A percentile compares a stretch with the other conserved stretches of the same genome.
Conservation (phyloP, 2,113 vertebrate species). For the Vicugna pacos region DNA sequence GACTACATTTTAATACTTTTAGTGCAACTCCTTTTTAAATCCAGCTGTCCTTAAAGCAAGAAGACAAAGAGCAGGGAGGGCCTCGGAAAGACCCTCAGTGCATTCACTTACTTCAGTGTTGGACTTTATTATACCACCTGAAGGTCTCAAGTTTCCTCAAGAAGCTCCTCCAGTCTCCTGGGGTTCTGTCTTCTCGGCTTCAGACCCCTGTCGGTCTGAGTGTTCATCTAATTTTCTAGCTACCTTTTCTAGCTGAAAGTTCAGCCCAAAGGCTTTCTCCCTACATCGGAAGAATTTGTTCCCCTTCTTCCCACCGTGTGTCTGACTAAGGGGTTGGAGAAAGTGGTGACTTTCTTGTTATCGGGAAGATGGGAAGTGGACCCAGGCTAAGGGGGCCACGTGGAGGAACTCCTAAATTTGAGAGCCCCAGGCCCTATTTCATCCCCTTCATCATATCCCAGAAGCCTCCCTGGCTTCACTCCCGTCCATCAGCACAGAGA, state of each 20-base stretch:
- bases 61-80: not conserved
- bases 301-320: not conserved
- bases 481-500: not conserved
- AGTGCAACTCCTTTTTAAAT: not conserved
- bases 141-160: not conserved
- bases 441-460: not conserved
- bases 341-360: not conserved
- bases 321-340: not conserved
- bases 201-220: not conserved
- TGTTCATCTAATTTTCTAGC: not conserved
- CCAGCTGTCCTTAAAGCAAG: not conserved
- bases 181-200: not conserved
- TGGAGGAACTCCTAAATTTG: not conserved
- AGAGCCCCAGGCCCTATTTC: not conserved
- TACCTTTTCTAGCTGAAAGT: conserved; percentile 23
- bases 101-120: not conserved
- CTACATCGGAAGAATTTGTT: not conserved
- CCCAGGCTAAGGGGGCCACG: not conserved
- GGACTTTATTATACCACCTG: not conserved
- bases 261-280: not conserved
- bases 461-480: not conserved
- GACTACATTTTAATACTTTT: not conserved
- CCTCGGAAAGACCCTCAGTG: not conserved
- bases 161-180: not conserved
- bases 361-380: not conserved